Conservation (phyloP, 2,113 vertebrate species). For the Psilopsiagon aurifrons region DNA sequence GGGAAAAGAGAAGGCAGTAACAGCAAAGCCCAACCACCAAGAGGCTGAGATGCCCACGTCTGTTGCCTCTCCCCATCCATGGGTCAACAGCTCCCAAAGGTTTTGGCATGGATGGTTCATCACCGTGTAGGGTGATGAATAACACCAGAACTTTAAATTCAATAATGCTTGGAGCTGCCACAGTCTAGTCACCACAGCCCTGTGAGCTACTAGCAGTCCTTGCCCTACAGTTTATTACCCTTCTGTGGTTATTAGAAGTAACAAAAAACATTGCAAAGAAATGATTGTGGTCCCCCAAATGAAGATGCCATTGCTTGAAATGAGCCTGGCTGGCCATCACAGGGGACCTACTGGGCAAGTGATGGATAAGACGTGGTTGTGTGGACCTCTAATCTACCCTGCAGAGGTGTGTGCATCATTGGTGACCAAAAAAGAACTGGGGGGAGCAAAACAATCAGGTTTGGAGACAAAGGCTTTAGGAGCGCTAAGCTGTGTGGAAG, state of each 20-base stretch:
- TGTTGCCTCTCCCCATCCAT: not conserved
- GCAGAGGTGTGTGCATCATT: not conserved
- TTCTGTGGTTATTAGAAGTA: not conserved
- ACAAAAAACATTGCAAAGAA: not conserved
- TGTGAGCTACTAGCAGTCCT: not conserved
- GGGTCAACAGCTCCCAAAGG: not conserved
- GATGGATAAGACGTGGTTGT: fast-evolving
- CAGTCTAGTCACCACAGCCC: not conserved
- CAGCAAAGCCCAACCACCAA: not conserved
- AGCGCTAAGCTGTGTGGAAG: not conserved
- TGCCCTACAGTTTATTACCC: not conserved
- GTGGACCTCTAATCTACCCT: fast-evolving
- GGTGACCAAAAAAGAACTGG: not conserved
- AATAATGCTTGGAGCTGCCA: not conserved
- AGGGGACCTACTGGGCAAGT: not conserved
- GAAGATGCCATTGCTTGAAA: fast-evolving
- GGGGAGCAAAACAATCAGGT: not conserved
- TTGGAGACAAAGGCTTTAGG: not conserved
- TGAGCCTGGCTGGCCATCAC: not conserved
- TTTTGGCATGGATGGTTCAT: not conserved
- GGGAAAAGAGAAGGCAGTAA: not conserved
- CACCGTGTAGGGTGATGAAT: fast-evolving
- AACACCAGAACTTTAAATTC: not conserved
- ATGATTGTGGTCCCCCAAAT: not conserved
- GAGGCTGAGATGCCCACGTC: not conserved